Conservation (phyloP, 2,113 vertebrate species). For the Mungos mungo region DNA sequence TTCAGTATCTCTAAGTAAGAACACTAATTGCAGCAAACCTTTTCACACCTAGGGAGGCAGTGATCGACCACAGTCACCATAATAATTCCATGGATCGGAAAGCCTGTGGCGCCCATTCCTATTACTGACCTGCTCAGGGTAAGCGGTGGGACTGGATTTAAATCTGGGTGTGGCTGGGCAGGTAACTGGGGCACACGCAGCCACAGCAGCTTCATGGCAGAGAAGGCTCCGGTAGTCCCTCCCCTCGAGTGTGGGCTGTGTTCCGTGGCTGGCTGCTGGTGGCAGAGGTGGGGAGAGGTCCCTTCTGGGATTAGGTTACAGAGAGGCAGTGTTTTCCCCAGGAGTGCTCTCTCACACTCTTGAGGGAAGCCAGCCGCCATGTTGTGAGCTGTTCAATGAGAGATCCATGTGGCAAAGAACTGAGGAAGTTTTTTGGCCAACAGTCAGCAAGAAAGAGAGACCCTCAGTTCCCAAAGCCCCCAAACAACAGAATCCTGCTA, state of each 20-base stretch:
- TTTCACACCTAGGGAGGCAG: not conserved
- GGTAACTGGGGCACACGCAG: rapidly evolving
- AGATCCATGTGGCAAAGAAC: not conserved
- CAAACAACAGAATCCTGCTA: not conserved
- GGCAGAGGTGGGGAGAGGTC: not conserved
- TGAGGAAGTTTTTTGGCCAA: not conserved
- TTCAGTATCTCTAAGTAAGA: not conserved
- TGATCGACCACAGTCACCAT: not conserved
- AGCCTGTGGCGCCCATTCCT: not conserved
- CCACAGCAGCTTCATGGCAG: not conserved
- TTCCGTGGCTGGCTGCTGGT: not conserved
- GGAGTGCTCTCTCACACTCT: not conserved
- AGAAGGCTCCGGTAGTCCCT: too few species aligned
- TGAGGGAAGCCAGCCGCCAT: not conserved
- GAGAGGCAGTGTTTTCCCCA: not conserved
- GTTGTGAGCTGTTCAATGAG: not conserved
- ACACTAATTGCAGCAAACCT: not conserved
- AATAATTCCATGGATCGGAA: not conserved
- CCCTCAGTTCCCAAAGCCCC: not conserved
- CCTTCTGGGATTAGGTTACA: not conserved
- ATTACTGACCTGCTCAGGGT: not conserved
- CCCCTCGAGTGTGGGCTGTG: not conserved
- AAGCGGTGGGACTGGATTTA: not conserved
- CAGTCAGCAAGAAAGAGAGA: not conserved
- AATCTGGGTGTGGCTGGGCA: not conserved